A percentile compares a stretch with the other conserved stretches of the same genome.
phyloP scores from a whole-genome alignment of 2,113 vertebrate species.

The Benitochromis conjunctus region DNA sequence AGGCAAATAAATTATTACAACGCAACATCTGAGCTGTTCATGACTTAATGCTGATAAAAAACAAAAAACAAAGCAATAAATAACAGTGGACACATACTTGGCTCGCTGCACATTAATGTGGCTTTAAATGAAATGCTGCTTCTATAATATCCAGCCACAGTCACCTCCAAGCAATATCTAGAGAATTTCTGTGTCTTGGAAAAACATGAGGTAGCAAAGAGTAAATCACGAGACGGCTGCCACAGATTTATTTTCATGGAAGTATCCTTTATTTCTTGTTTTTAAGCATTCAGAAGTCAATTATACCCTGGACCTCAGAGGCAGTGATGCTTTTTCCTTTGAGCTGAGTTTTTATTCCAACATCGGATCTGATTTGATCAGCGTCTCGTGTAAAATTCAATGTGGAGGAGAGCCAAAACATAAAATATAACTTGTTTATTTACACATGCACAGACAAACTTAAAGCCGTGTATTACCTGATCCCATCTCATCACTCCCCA shows the following conservation, averaged over 20 bases:
- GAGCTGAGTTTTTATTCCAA: background rate
- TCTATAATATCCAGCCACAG: background rate
- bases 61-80: background rate
- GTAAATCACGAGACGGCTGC: background rate
- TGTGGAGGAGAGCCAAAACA: background rate
- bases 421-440: background rate
- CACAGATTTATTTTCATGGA: background rate
- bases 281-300: background rate
- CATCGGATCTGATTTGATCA: background rate
- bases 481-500: conserved; percentile 98
- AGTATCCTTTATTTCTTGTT: background rate
- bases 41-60: background rate
- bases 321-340: background rate
- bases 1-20: background rate
- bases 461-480: conserved; percentile 79
- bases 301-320: no score
- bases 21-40: background rate
- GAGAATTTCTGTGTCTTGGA: background rate
- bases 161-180: background rate
- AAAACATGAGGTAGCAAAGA: background rate
- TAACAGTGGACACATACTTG: background rate
- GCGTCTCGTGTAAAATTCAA: background rate
- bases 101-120: background rate
- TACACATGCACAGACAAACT: background rate
- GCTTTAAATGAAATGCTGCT: background rate